Evolutionary conservation across 2,888 invertebrate species (phyloP).

Genomic region (Drosophila helvetica): DNA sequence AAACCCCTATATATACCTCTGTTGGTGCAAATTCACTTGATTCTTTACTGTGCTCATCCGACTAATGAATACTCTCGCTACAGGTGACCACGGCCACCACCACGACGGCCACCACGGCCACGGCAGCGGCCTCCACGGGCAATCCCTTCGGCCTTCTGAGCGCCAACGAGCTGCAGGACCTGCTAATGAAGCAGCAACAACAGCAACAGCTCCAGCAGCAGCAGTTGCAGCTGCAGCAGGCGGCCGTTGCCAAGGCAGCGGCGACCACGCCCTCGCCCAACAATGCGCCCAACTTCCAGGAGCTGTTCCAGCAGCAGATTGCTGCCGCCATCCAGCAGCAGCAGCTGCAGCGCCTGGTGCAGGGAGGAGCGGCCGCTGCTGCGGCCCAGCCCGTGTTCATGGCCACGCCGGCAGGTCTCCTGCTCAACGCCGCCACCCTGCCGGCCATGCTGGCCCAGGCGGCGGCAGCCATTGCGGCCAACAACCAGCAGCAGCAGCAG

Average conservation of each 20-base stretch:
- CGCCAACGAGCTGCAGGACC: slow-evolving; percentile 74
- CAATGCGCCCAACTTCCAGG: slow-evolving; percentile 59
- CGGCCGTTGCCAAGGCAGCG: slow-evolving; percentile 54
- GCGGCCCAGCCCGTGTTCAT: slow-evolving; percentile 83
- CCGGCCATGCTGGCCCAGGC: slow-evolving; percentile 83
- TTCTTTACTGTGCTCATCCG: too few relatives aligned
- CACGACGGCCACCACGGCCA: slow-evolving; percentile 80
- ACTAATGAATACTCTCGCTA: too few relatives aligned
- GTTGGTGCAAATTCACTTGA: too few relatives aligned
- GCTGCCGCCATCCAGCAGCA: slow-evolving; percentile 73
- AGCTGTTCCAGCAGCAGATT: slow-evolving; percentile 72
- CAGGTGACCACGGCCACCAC: slow-evolving; percentile 80
- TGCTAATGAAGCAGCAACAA: slow-evolving; percentile 77
- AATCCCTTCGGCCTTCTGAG: slow-evolving; percentile 79
- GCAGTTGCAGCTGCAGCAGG: slow-evolving; percentile 54
- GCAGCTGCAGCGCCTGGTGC: slow-evolving; percentile 73
- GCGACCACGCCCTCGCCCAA: slow-evolving; percentile 5
- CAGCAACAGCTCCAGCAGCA: slow-evolving; percentile 58
- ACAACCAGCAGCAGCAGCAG: slow-evolving; percentile 74
- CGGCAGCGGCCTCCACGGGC: slow-evolving; percentile 68
- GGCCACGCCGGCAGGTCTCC: slow-evolving; percentile 82
- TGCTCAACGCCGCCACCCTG: slow-evolving; percentile 82
- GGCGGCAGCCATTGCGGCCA: slow-evolving; percentile 78
- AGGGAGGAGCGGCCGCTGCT: slow-evolving; percentile 69
- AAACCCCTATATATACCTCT: too few relatives aligned